phyloP scores from a whole-genome alignment of 2,888 invertebrate genomes.

The Spodoptera picta region DNA sequence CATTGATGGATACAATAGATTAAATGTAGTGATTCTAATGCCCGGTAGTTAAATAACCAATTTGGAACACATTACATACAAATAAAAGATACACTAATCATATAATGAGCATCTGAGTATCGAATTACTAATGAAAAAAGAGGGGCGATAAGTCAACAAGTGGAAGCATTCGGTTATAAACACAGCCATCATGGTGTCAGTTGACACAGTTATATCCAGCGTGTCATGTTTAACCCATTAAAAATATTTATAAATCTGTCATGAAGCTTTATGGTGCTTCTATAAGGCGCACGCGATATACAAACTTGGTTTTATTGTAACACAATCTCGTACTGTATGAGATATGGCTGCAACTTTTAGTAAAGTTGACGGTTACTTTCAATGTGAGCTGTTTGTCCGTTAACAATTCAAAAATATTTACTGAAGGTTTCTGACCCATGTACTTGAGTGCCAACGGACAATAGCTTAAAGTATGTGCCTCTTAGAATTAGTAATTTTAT shows the following conservation, averaged over 20 bases:
- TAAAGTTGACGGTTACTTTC: slow-evolving; percentile 15
- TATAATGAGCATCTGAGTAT: slow-evolving; percentile 33
- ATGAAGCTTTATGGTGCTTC: slow-evolving; percentile 47
- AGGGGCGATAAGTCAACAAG: slow-evolving; percentile 50
- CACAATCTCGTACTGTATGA: slow-evolving; percentile 37
- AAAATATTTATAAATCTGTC: slow-evolving; percentile 58
- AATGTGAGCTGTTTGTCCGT: slow-evolving; percentile 36
- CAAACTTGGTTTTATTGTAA: slow-evolving; percentile 48
- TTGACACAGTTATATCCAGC: slow-evolving; percentile 35
- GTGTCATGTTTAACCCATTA: slow-evolving; percentile 48
- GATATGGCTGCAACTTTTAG: slow-evolving; percentile 26
- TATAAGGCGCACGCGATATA: slow-evolving; percentile 21
- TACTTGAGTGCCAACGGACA: slow-evolving; percentile 33
- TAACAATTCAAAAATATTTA: slow-evolving; percentile 27
- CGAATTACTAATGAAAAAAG: slow-evolving; percentile 33
- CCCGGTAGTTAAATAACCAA: slow-evolving; percentile 32
- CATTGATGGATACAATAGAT: neutral
- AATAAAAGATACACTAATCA: slow-evolving; percentile 26
- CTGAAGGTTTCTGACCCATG: slow-evolving; percentile 16
- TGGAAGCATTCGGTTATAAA: slow-evolving; percentile 36
- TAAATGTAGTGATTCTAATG: slow-evolving; percentile 1
- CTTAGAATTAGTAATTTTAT: slow-evolving; percentile 51
- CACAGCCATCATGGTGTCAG: slow-evolving; percentile 37
- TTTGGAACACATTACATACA: slow-evolving; percentile 10
- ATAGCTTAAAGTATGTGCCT: slow-evolving; percentile 44